A percentile compares a stretch with the other conserved stretches of the same genome.
Evolutionary conservation across 92 coral and sea anemone species (phyloP).

Genomic region (Meandrina meandrites): DNA sequence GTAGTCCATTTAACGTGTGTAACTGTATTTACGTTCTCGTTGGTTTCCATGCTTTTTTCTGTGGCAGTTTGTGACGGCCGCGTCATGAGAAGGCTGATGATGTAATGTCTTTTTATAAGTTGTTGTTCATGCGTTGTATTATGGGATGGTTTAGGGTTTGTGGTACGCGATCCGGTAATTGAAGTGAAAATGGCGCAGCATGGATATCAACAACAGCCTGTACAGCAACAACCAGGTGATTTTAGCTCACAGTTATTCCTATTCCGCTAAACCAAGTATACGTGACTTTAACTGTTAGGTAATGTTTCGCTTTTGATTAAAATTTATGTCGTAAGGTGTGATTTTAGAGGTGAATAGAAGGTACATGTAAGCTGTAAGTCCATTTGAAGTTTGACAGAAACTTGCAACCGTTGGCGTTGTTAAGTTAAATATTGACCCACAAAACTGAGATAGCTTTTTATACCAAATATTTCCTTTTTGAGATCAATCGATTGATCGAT

Average conservation of each 20-base stretch:
- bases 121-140: not conserved
- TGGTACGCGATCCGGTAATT: too few species aligned
- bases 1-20: too few species aligned
- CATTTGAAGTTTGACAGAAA: not conserved
- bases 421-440: not conserved
- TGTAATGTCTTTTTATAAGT: not conserved
- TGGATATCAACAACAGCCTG: not conserved
- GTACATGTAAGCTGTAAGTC: not conserved
- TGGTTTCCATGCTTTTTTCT: too few species aligned
- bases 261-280: not conserved
- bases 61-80: too few species aligned
- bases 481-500: not conserved
- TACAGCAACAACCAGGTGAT: slow-evolving; percentile 6
- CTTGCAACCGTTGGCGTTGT: not conserved
- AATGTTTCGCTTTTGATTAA: not conserved
- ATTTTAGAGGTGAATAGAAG: not conserved
- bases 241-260: not conserved
- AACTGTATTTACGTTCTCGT: too few species aligned
- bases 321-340: not conserved
- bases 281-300: not conserved
- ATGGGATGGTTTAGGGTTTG: not conserved
- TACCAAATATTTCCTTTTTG: not conserved
- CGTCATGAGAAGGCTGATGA: not conserved
- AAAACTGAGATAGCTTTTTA: not conserved
- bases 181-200: not conserved